Base-by-base conservation (phyloP, 2,113 vertebrate genomes). In the Centropus unirufus region DNA sequence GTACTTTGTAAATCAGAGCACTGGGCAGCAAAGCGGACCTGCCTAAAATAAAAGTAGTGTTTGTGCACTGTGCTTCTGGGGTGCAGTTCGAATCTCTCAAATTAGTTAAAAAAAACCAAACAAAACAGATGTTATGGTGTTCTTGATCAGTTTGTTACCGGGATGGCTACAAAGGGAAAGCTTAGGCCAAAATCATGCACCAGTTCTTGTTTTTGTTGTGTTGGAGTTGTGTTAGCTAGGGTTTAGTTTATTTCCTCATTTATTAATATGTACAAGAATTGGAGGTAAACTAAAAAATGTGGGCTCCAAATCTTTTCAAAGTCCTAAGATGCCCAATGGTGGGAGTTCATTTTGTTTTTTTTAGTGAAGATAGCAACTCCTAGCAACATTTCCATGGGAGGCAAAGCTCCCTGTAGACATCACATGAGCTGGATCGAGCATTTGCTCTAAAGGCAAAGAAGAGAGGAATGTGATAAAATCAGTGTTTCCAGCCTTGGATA, bases 81-180 rank as follows among this genome's bases (percentile, higher is more conserved):
- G 85, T 94, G 74, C 55, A 83, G 59, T 82, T 66, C 90, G 89
- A 97, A 86, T 85, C 83, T 91, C 88, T 96, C 57, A 86, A 75
- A 75, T 87, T 27, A 92, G 88, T 72, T 75, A 58, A 61, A 64
- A 93, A 85, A 82, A 64, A 7, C 36, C 36, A 36, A 36, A 36
- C 36, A 36, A 36, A 36, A 36, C 36, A 36, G 36, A 36, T 6
- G n/a, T 74, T 52, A 11, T 63, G 15, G 16, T 70, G 13, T 55
- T 87, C 34, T n/a, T 55, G 18, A 49, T 52, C 39, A 40, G 40
- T 54, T 88, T 88, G 18, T 26, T 73, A 86, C 72, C 44, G 94
- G 21, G 8, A 68, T 83, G 17, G 29, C 61, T 90, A 34, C 9
- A 52, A 75, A 76, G 24, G 61, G 54, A 69, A 51, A 74, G 1